A percentile compares a stretch with the other conserved stretches of the same genome.
Evolutionary conservation across 2,113 vertebrate species (phyloP).

Genomic region (Malurus elegans): DNA sequence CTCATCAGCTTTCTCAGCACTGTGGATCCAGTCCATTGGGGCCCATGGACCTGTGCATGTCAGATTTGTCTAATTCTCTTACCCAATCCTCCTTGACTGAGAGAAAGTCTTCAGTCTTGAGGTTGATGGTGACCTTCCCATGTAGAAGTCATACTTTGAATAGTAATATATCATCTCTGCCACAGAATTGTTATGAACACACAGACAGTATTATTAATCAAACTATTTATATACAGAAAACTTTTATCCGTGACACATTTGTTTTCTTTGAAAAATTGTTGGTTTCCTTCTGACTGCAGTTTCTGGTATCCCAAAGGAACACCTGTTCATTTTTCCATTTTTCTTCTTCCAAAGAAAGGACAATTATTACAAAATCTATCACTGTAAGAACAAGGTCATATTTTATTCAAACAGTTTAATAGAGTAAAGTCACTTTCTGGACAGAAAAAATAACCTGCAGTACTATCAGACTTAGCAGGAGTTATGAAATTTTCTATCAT

Average conservation of each 20-base stretch:
- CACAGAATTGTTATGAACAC: background rate
- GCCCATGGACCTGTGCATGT: too few relatives aligned
- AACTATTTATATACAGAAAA: background rate
- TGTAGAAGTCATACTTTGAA: background rate
- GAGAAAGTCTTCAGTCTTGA: background rate
- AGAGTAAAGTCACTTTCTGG: background rate
- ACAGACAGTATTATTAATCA: background rate
- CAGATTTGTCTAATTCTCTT: background rate
- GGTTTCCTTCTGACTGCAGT: background rate
- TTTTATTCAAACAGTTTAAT: background rate
- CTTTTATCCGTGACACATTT: background rate
- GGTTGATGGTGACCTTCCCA: background rate
- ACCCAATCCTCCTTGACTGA: accelerated
- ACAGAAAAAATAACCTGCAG: background rate
- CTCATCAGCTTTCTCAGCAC: background rate
- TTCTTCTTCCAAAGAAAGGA: background rate
- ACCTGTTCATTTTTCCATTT: background rate
- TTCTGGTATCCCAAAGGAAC: background rate
- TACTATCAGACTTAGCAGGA: background rate
- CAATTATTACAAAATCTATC: background rate
- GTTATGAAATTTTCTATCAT: background rate
- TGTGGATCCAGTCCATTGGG: background rate
- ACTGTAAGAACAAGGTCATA: background rate
- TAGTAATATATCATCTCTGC: background rate
- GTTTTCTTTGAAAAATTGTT: background rate